A percentile compares a stretch with the other conserved stretches of the same genome.
Evolutionary conservation across 1,140 invertebrate species (phyloP).

Genomic region (Drosophila pallidifrons): DNA sequence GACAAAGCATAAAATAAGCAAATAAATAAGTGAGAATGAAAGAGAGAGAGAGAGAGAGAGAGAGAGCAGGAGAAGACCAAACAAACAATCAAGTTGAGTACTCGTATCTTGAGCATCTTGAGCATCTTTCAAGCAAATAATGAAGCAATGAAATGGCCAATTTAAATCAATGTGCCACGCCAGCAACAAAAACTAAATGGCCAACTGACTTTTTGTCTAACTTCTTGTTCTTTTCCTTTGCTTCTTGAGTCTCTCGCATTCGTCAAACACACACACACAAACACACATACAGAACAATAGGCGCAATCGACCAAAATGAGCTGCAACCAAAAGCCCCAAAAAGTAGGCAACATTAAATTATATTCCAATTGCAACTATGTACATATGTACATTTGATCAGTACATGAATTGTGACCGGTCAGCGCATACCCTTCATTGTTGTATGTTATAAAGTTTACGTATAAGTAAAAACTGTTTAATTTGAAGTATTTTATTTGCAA

Average conservation of each 20-base stretch:
- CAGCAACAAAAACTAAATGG: conserved; percentile 40
- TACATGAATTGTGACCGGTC: too few relatives aligned
- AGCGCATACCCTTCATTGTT: too few relatives aligned
- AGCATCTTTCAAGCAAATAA: conserved; percentile 49
- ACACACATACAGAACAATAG: neutral
- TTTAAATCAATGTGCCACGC: conserved; percentile 68
- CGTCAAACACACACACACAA: too few relatives aligned
- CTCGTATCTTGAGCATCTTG: conserved; percentile 33
- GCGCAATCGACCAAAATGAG: neutral
- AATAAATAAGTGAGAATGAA: conserved; percentile 47
- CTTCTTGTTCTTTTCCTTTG: neutral
- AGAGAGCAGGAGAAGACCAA: conserved; percentile 14
- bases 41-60: conserved; percentile 16
- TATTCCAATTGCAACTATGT: neutral
- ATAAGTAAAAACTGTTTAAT: too few relatives aligned
- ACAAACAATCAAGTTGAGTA: conserved; percentile 69
- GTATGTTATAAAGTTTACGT: too few relatives aligned
- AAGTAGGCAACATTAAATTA: conserved; percentile 16
- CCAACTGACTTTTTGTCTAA: conserved; percentile 52
- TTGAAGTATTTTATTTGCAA: too few relatives aligned
- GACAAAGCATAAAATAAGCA: conserved; percentile 26
- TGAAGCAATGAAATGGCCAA: conserved; percentile 75
- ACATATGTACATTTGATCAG: too few relatives aligned
- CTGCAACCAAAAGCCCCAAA: neutral
- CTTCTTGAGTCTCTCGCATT: neutral